Conservation (phyloP, 1,140 invertebrate species). For the Rhopalosiphum maidis region DNA sequence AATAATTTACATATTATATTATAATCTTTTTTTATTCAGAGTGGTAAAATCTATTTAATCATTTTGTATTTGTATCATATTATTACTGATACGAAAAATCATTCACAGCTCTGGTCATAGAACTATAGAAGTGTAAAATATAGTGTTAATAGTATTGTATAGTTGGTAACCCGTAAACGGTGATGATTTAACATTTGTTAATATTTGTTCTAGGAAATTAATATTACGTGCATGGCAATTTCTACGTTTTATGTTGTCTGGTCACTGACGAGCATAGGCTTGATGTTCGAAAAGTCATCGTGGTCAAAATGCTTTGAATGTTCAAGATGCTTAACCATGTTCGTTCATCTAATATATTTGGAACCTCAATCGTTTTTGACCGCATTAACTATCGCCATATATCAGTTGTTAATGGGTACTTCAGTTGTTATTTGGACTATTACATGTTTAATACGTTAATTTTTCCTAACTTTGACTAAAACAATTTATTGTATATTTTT, state of each 20-base stretch:
- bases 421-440: constrained; percentile 24
- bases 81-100: background rate
- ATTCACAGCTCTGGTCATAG: background rate
- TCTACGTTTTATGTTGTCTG: constrained; percentile 72
- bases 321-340: constrained; percentile 64
- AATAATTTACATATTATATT: background rate
- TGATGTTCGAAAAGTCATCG: constrained; percentile 71
- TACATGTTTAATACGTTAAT: background rate
- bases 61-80: too few relatives aligned
- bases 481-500: background rate
- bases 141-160: background rate
- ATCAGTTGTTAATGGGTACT: background rate
- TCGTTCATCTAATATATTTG: background rate
- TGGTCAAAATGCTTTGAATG: constrained; percentile 67
- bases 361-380: background rate
- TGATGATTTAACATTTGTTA: background rate
- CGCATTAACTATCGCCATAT: background rate
- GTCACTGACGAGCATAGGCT: constrained; percentile 73
- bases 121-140: background rate
- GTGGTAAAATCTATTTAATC: background rate
- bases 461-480: background rate
- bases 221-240: constrained; percentile 66
- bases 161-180: background rate
- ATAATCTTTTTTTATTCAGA: background rate
- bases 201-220: constrained; percentile 66